Percentiles rank a stretch among this genome's conserved stretches.
These are phyloP conservation scores for Dryas iulia DNA, from an alignment of 1,140 invertebrate genomes.

Conservation along the genomic window DNA sequence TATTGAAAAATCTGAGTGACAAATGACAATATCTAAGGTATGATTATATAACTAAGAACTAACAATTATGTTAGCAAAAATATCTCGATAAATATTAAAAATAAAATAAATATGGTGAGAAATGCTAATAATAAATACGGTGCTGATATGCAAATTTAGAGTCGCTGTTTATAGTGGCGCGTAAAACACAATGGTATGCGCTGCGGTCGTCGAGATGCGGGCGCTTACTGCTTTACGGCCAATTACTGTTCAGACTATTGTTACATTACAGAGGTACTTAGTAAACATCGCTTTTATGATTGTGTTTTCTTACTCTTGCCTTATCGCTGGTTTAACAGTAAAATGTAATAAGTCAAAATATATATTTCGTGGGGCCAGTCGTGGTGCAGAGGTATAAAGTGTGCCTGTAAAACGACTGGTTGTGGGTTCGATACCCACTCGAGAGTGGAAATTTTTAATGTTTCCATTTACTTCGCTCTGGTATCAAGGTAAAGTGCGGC, in stretches of 20 bases:
- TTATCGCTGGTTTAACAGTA: not conserved
- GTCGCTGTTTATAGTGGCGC: conserved; percentile 48
- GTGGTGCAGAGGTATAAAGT: no score
- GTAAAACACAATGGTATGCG: conserved; percentile 34
- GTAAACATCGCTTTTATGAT: conserved; percentile 41
- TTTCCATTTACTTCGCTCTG: no score
- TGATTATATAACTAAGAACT: no score
- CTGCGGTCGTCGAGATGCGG: conserved; percentile 43
- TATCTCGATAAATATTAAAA: not conserved
- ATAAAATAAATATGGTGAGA: not conserved
- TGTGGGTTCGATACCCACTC: no score
- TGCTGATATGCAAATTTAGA: conserved; percentile 53
- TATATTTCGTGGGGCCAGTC: no score
- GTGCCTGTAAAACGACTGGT: no score
- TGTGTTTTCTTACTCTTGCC: conserved; percentile 13
- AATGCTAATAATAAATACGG: not conserved
- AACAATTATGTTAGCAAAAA: no score
- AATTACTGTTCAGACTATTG: conserved; percentile 44
- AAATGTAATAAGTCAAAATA: not conserved
- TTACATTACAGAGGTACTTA: conserved; percentile 33
- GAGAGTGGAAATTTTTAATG: no score
- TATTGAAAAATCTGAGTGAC: no score
- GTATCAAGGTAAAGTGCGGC: no score
- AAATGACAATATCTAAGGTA: no score
- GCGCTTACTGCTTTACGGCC: conserved; percentile 44